Evolutionary conservation across 2,888 invertebrate genomes (phyloP), one percentile per base, ranked within the genome.

Genomic region (Ceratothoa steindachneri): DNA sequence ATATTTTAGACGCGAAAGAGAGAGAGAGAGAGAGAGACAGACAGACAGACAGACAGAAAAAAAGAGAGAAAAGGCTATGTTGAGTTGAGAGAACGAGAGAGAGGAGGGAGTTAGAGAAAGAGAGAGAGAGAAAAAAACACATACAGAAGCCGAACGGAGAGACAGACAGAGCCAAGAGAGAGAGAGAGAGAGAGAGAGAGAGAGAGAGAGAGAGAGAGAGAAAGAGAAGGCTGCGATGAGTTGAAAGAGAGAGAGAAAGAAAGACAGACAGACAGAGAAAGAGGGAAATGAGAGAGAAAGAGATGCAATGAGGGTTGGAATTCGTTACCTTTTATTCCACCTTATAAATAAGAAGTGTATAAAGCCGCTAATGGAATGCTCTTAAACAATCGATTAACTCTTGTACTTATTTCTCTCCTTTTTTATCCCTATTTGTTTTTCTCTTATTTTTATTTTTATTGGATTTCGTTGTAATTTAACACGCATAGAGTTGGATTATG

Each of bases 31-130:
- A 51, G 52, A 51, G 52, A 51, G 52, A 55, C 5, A 55, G 7
- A 55, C 5, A 55, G 55, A 55, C 5, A 55, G 7, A 55, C 12
- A 55, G 55, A 55, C 12, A 55, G 55, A 55, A 24, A 60, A 24
- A 60, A 24, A 60, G 60, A 60, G 60, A 24, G 60, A 60, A 41
- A 41, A 41, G 41, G n/a, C n/a, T n/a, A n/a, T n/a, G n/a, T n/a
- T n/a, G n/a, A n/a, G n/a, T n/a, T n/a, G 52, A 51, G 52, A 51
- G 52, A 51, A 3, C 1, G 1, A 51, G 1, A n/a, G n/a, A n/a
- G n/a, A n/a, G n/a, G 1, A 51, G 52, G 19, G 52, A 3, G 3
- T 2, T 1, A 51, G 3, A 51, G 3, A 51, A 19, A 2, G 1
- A 51, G 3, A 51, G 52, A 51, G 52, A 51, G 1, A 51, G 41